A percentile compares a stretch with the other conserved stretches of the same genome.
Conservation (phyloP, 2,888 invertebrate species). For the Tupiocoris notatus region DNA sequence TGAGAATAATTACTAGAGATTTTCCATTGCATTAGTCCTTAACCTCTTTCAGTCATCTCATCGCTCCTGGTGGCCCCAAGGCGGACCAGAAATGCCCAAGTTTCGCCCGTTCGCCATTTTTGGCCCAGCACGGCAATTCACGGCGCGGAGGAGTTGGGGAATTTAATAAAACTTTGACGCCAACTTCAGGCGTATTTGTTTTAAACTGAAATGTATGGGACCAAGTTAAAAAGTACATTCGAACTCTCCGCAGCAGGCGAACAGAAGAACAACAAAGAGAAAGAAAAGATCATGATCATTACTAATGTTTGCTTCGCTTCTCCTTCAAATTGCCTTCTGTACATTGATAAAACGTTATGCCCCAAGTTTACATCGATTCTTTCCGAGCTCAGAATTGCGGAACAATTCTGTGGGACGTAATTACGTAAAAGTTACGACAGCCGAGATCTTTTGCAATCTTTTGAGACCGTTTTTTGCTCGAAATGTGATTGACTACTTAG, state of each 20-base stretch:
- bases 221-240: constrained; percentile 30
- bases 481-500: no score
- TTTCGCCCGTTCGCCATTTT: constrained; percentile 19
- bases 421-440: no score
- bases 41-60: constrained; percentile 19
- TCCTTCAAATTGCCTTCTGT: constrained; percentile 22
- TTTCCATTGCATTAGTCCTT: constrained; percentile 38
- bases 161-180: constrained; percentile 39
- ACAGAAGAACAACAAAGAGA: not conserved
- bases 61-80: not conserved
- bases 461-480: no score
- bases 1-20: constrained; percentile 35
- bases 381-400: no score
- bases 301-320: constrained; percentile 21
- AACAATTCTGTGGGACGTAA: no score
- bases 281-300: not conserved
- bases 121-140: no score
- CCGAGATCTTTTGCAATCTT: no score
- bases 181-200: constrained; percentile 39
- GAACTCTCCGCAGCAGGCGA: constrained; percentile 1
- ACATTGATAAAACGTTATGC: constrained; percentile 30
- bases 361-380: constrained; percentile 5
- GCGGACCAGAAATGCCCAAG: not conserved
- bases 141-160: not conserved
- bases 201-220: constrained; percentile 37